phyloP scores from a whole-genome alignment of 2,113 vertebrate species.

The Regulus satrapa region DNA sequence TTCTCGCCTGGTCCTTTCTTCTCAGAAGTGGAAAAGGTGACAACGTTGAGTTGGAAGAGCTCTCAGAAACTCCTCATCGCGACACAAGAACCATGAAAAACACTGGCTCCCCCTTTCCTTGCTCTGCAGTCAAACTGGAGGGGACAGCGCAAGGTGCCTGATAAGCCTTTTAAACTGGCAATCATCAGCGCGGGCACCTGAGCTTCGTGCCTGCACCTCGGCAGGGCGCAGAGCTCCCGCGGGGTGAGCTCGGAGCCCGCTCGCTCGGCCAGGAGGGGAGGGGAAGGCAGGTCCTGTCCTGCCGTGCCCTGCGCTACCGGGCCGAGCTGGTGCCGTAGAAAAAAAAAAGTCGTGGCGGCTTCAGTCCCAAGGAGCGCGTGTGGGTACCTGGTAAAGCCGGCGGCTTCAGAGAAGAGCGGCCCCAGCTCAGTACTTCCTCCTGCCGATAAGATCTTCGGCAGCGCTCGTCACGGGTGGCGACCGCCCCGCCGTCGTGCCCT shows the following conservation, averaged over 20 bases:
- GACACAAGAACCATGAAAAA: background rate
- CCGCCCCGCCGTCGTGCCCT: background rate
- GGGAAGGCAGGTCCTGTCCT: background rate
- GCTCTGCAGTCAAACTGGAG: background rate
- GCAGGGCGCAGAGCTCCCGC: no score
- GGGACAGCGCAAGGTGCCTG: fast-evolving
- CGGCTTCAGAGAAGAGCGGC: conserved; percentile 31
- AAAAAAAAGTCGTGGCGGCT: background rate
- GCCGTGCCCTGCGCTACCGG: no score
- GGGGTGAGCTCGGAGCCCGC: no score
- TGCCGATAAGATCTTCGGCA: conserved; percentile 44
- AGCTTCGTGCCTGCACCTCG: fast-evolving
- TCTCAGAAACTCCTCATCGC: background rate
- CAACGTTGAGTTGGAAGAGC: background rate
- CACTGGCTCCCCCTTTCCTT: background rate
- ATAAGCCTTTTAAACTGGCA: background rate
- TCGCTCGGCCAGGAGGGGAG: no score
- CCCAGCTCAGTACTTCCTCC: conserved; percentile 26
- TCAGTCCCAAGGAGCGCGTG: background rate
- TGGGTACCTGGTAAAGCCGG: background rate
- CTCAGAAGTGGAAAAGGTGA: background rate
- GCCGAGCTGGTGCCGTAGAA: background rate
- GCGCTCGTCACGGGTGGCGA: background rate
- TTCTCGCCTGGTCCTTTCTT: background rate
- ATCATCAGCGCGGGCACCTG: fast-evolving